Evolutionary conservation across 2,113 vertebrate genomes (phyloP).

Genomic region (Pontoporia blainvillei): DNA sequence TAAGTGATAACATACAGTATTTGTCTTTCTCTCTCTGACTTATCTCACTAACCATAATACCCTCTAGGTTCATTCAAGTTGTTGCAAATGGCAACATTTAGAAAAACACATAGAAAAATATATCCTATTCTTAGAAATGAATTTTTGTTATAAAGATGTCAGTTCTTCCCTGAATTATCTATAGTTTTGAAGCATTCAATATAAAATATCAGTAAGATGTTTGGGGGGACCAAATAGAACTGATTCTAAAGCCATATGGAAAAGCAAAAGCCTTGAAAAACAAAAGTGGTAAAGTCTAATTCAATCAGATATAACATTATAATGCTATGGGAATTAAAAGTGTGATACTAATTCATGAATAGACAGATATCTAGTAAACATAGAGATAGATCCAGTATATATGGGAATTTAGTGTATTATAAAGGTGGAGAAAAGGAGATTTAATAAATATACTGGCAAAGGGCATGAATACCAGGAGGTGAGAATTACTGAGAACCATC

Average conservation of each 20-base stretch:
- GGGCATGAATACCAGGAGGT: neutral
- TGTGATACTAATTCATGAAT: neutral
- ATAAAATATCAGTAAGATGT: neutral
- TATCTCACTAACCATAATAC: neutral
- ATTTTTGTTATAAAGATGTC: neutral
- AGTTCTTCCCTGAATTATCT: neutral
- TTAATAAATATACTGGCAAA: neutral
- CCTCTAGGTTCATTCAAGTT: neutral
- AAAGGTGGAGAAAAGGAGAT: neutral
- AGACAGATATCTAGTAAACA: neutral
- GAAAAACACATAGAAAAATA: slow-evolving; percentile 1
- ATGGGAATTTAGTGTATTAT: neutral
- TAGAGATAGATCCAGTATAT: neutral
- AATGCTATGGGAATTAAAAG: neutral
- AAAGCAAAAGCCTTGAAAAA: neutral
- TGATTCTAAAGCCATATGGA: neutral
- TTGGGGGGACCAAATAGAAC: neutral
- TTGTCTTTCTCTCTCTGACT: neutral
- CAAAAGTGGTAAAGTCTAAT: neutral
- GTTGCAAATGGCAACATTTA: neutral
- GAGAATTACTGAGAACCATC: neutral
- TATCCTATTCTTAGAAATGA: neutral
- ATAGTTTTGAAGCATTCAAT: neutral
- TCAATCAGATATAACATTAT: neutral
- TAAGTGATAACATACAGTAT: neutral